Evolutionary conservation across 30 jellyfish, hydroid and myxozoan genomes (phyloP), one percentile per base, ranked within the genome.

Genomic region (Mastigias papua): DNA sequence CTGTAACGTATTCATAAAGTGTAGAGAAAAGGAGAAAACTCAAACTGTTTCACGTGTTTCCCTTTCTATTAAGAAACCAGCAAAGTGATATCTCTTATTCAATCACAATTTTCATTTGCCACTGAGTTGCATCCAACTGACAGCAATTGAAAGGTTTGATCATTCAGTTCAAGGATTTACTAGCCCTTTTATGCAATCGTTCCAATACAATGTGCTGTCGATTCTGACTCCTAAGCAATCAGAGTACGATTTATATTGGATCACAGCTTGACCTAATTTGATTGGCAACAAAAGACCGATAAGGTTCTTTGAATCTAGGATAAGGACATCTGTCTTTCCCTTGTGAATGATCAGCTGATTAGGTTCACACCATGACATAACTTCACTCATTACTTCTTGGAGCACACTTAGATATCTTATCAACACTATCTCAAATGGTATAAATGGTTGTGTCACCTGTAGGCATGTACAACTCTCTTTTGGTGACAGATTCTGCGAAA

Each of bases 361-460:
- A 16, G 8, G 8, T 46, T 46, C 16, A 46, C 60, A 46, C 60
- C 60, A 46, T 6, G 8, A 16, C 8, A 16, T 6, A 16, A 46
- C 16, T 16, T 46, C 60, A 6, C 13, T 46, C 60, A 46, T 6
- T 46, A 6, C 60, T 16, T 46, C 13, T 16, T 46, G 60, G 13
- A 46, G 8, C 8, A 16, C 16, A 8, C n/a, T 16, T 6, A 8
- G 21, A 23, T 21, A 20, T 20, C 21, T 62, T 20, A 62, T 62
- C 73, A 21, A 62, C 73, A 62, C 23, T 5, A 6, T 73, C 35
- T 10, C 26, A 76, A 7, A 73, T 62, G 48, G 76, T 2, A 62
- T 2, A 73, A 10, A 29, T 9, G n/a, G 31, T 76, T 73, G 85
- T 28, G 29, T 73, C 85, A 73, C 20, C 74, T 5, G 35, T 10